These are phyloP conservation scores for Ochotona princeps DNA, from an alignment of 2,113 vertebrate genomes.

Conservation along the genomic window DNA sequence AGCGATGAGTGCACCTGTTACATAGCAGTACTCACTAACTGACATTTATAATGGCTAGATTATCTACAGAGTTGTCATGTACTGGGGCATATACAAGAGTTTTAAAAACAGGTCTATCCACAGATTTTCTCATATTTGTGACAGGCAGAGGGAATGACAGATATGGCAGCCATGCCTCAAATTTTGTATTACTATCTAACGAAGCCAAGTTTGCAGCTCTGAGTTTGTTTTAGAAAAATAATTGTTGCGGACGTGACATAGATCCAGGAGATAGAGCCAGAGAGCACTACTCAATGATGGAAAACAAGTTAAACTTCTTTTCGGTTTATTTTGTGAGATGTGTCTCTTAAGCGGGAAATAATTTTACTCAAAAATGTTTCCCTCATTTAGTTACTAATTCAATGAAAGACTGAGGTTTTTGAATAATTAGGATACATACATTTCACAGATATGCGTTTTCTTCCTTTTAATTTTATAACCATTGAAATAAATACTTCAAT, in stretches of 20 bases:
- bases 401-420: not conserved
- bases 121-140: not conserved
- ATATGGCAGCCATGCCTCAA: not conserved
- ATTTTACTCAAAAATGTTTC: not conserved
- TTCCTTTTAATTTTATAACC: not conserved
- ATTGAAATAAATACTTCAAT: not conserved
- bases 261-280: not conserved
- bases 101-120: conserved; percentile 21
- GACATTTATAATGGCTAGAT: not conserved
- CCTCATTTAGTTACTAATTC: not conserved
- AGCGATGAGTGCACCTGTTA: not conserved
- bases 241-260: conserved; percentile 59
- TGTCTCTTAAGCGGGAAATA: not conserved
- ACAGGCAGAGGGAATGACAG: conserved; percentile 26
- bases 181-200: not conserved
- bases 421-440: not conserved
- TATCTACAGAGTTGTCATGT: not conserved
- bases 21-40: not conserved
- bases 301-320: not conserved
- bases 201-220: conserved; percentile 42
- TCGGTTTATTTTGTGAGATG: not conserved
- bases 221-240: conserved; percentile 71
- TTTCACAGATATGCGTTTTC: not conserved
- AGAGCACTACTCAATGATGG: not conserved
- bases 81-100: not conserved